phyloP scores from a whole-genome alignment of 2,113 vertebrate genomes.

The Trinectes maculatus region DNA sequence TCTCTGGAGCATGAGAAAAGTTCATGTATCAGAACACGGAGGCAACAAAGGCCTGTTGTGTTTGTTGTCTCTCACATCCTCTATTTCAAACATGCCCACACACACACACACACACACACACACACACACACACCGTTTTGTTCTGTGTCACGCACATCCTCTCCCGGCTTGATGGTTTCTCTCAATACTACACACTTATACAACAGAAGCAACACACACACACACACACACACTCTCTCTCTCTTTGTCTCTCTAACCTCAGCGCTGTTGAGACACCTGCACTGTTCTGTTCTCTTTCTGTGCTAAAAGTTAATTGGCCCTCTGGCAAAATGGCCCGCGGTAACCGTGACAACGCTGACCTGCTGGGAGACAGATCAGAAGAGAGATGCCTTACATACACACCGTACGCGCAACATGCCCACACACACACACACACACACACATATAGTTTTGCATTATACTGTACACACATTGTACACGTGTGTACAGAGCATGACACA shows the following conservation, averaged over 20 bases:
- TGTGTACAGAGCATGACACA: slow-evolving; percentile 12
- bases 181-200: neutral
- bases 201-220: neutral
- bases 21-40: slow-evolving; percentile 18
- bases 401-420: neutral
- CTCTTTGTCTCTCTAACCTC: slow-evolving; percentile 14
- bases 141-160: slow-evolving; percentile 3
- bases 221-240: neutral
- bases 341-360: slow-evolving; percentile 77
- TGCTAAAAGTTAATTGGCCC: slow-evolving; percentile 74
- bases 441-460: neutral
- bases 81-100: neutral
- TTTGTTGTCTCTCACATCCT: slow-evolving; percentile 9
- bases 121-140: neutral
- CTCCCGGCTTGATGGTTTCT: slow-evolving; percentile 17
- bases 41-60: slow-evolving; percentile 26
- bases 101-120: slow-evolving; percentile 11
- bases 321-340: slow-evolving; percentile 62
- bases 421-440: slow-evolving; percentile 11
- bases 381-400: slow-evolving; percentile 23
- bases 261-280: slow-evolving; percentile 46
- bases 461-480: neutral
- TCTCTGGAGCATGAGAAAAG: slow-evolving; percentile 29
- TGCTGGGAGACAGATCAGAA: slow-evolving; percentile 66
- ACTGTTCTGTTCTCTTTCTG: slow-evolving; percentile 54